phyloP scores from a whole-genome alignment of 2,797 vertebrate genomes.

The Microchirus variegatus region DNA sequence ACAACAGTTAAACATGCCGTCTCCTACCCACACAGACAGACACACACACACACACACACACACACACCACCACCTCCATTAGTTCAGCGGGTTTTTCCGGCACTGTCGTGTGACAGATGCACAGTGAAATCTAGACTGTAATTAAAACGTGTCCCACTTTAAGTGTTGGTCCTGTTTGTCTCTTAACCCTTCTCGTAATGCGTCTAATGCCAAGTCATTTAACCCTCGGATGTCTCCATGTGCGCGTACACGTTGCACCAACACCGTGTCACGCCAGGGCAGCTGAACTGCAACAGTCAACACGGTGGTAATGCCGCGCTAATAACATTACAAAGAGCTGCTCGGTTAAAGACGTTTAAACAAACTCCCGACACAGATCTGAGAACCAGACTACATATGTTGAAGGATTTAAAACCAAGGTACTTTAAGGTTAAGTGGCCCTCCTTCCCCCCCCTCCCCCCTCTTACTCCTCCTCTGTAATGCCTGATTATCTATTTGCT shows the following conservation, averaged over 20 bases:
- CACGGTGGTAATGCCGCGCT: constrained; percentile 64
- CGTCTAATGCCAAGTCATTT: constrained; percentile 58
- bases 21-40: not conserved
- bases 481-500: constrained; percentile 59
- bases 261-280: constrained; percentile 27
- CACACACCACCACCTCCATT: constrained; percentile 10
- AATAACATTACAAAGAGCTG: constrained; percentile 74
- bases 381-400: constrained; percentile 77
- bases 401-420: constrained; percentile 74
- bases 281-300: constrained; percentile 55
- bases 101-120: constrained; percentile 40
- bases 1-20: constrained; percentile 27
- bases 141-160: constrained; percentile 57
- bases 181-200: constrained; percentile 54
- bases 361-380: constrained; percentile 70
- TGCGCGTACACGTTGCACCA: constrained; percentile 35
- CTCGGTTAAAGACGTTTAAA: constrained; percentile 68
- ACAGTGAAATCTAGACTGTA: constrained; percentile 56
- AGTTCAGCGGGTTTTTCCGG: constrained; percentile 31
- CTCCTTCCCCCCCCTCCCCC: constrained; percentile 6
- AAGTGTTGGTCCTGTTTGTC: constrained; percentile 47
- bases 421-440: constrained; percentile 70
- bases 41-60: not conserved
- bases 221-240: constrained; percentile 58
- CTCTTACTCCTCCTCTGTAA: constrained; percentile 25